Evolutionary conservation across 2,888 invertebrate species (phyloP).

Genomic region (Leucophenga maculata): DNA sequence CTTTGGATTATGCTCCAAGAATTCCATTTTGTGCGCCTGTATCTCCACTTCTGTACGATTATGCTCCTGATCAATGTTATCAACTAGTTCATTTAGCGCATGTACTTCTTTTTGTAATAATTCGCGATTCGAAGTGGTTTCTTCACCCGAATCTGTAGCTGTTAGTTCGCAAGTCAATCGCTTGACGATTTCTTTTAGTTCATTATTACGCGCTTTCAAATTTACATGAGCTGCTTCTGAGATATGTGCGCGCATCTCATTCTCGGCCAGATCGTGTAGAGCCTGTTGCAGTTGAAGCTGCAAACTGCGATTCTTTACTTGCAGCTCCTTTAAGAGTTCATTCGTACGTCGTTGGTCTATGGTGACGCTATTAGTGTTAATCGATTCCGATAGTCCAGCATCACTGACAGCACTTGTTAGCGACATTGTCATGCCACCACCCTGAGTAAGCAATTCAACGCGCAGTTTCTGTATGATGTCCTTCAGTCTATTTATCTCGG

Average conservation of each 20-base stretch:
- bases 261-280: conserved; percentile 80
- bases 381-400: conserved; percentile 16
- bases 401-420: conserved; percentile 41
- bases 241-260: conserved; percentile 80
- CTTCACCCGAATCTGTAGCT: background rate
- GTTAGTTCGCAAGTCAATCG: conserved; percentile 73
- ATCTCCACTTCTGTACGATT: conserved; percentile 59
- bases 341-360: background rate
- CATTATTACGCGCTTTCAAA: conserved; percentile 76
- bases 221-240: conserved; percentile 81
- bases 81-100: conserved; percentile 55
- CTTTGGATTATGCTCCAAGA: background rate
- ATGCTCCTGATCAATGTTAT: conserved; percentile 59
- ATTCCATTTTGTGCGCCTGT: conserved; percentile 52
- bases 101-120: conserved; percentile 52
- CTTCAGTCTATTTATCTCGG: conserved; percentile 83
- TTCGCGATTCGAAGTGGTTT: conserved; percentile 9
- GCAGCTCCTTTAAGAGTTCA: conserved; percentile 27
- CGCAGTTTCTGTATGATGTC: conserved; percentile 81
- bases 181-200: conserved; percentile 76
- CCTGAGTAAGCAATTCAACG: conserved; percentile 75
- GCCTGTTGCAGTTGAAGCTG: conserved; percentile 78
- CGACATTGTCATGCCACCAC: conserved; percentile 47
- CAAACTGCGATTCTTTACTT: conserved; percentile 76
- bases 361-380: conserved; percentile 12